phyloP scores from a whole-genome alignment of 2,888 invertebrate genomes.

The Drosophila recens region DNA sequence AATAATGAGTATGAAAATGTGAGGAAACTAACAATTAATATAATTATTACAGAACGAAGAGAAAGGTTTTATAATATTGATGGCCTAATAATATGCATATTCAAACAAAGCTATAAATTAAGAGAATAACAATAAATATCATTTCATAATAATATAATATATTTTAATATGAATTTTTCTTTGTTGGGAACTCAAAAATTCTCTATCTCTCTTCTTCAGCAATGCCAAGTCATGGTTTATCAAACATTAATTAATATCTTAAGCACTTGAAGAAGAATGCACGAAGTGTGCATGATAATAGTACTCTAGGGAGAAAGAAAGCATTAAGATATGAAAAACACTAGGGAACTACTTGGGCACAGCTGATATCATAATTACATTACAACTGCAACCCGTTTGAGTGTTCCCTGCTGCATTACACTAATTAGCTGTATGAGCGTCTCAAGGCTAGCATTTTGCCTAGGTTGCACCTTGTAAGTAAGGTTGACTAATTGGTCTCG shows the following conservation, averaged over 20 bases:
- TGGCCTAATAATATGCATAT: not conserved
- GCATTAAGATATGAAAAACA: constrained; percentile 1
- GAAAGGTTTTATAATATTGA: not conserved
- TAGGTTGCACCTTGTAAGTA: constrained; percentile 59
- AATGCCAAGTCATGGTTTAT: not conserved
- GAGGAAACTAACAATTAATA: not conserved
- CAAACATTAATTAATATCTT: not conserved
- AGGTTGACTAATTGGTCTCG: constrained; percentile 62
- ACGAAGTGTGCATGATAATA: constrained; percentile 8
- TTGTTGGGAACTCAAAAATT: no score
- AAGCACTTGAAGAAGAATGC: not conserved
- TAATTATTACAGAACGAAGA: not conserved
- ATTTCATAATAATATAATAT: not conserved
- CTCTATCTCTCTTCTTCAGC: no score
- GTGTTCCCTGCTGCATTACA: constrained; percentile 13
- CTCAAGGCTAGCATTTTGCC: constrained; percentile 49
- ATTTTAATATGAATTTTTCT: no score
- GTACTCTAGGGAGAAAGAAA: not conserved
- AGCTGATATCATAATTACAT: constrained; percentile 49
- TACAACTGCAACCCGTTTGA: constrained; percentile 34
- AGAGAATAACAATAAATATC: not conserved
- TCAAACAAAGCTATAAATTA: not conserved
- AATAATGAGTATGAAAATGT: constrained; percentile 1
- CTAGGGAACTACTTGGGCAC: not conserved
- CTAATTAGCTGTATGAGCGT: constrained; percentile 51